A percentile compares a stretch with the other conserved stretches of the same genome.
These are phyloP conservation scores for Hemichromis elongatus DNA, from an alignment of 2,113 vertebrate genomes.

Conservation along the genomic window DNA sequence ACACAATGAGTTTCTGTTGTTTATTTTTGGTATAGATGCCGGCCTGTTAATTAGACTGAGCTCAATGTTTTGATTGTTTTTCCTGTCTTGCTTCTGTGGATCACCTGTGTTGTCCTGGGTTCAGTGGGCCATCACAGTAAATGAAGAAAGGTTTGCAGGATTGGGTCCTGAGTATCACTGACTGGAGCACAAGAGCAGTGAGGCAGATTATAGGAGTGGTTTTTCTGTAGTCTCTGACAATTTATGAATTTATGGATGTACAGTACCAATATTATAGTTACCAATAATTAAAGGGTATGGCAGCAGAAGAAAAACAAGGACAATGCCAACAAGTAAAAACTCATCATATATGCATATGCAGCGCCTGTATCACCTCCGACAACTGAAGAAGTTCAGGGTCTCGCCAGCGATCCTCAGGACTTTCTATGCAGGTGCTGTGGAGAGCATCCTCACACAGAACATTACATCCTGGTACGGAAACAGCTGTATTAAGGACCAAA, in stretches of 20 bases:
- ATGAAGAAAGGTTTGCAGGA: background rate
- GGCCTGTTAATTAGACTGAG: background rate
- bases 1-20: background rate
- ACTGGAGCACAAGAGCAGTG: background rate
- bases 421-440: no score
- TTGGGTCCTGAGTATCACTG: background rate
- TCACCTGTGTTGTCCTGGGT: background rate
- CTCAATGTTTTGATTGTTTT: background rate
- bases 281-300: accelerated
- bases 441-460: no score
- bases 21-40: background rate
- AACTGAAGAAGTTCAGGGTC: no score
- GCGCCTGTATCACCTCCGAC: no score
- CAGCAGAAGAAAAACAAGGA: background rate
- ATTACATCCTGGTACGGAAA: no score
- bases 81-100: background rate
- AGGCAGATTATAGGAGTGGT: background rate
- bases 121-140: background rate
- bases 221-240: background rate
- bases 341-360: background rate
- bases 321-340: background rate
- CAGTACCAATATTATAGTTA: background rate
- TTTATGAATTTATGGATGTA: background rate
- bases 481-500: no score
- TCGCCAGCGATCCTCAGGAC: no score